A percentile compares a stretch with the other conserved stretches of the same genome.
These are phyloP conservation scores for Elachura formosa DNA, from an alignment of 2,113 vertebrate species.

Conservation along the genomic window DNA sequence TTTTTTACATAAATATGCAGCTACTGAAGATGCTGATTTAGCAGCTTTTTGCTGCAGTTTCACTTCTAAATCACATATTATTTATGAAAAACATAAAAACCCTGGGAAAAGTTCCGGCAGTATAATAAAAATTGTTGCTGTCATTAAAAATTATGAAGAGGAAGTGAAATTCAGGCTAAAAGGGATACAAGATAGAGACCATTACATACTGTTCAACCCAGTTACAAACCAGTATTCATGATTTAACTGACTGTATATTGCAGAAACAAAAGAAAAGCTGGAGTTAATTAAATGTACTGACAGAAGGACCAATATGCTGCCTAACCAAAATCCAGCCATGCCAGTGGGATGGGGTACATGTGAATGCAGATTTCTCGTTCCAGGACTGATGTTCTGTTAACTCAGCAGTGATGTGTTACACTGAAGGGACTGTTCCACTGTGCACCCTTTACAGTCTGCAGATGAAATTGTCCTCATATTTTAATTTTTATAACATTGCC, in stretches of 20 bases:
- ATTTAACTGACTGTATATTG: conserved; percentile 1
- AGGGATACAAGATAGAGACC: not conserved
- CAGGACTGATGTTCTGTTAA: not conserved
- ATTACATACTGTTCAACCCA: not conserved
- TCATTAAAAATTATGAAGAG: conserved; percentile 24
- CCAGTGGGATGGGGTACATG: not conserved
- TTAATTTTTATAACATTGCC: not conserved
- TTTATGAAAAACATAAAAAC: not conserved
- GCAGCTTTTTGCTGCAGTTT: not conserved
- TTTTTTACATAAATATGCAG: not conserved
- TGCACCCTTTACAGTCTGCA: not conserved
- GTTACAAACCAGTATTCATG: not conserved
- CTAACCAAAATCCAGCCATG: not conserved
- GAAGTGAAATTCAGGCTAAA: not conserved
- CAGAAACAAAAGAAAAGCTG: not conserved
- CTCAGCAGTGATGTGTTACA: not conserved
- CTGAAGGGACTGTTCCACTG: not conserved
- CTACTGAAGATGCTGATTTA: not conserved
- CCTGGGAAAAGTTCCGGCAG: not conserved
- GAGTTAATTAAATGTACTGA: not conserved
- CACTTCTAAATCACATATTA: not conserved
- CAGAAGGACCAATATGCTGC: not conserved
- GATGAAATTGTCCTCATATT: not conserved
- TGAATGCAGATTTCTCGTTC: not conserved
- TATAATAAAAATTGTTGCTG: not conserved